These are phyloP conservation scores for Eristalis tenax DNA, from an alignment of 2,888 invertebrate genomes.

Conservation along the genomic window DNA sequence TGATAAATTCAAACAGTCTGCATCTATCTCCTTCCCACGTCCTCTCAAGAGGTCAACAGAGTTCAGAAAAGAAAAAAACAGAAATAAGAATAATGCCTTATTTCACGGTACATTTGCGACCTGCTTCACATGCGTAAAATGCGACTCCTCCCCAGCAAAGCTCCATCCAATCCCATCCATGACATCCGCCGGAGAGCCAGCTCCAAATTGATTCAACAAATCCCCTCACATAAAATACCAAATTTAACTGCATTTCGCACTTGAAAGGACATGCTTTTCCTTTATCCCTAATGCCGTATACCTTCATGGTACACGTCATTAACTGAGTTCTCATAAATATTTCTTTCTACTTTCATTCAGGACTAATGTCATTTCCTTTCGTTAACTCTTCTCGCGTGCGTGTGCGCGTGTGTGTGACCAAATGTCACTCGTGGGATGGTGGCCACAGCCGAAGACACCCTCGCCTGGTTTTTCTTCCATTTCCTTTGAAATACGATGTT, in stretches of 20 bases:
- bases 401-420: not conserved
- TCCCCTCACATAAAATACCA: not conserved
- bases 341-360: not conserved
- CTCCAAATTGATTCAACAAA: not conserved
- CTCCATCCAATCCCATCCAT: not conserved
- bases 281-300: not conserved
- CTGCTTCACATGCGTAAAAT: not conserved
- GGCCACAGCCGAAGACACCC: not conserved
- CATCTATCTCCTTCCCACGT: not conserved
- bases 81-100: not conserved
- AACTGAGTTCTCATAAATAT: not conserved
- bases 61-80: not conserved
- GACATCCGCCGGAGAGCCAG: not conserved
- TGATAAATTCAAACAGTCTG: not conserved
- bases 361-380: not conserved
- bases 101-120: not conserved
- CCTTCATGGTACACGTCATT: not conserved
- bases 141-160: not conserved
- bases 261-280: not conserved
- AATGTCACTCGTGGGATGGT: not conserved
- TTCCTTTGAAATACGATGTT: not conserved
- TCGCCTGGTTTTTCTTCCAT: not conserved
- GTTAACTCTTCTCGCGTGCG: not conserved
- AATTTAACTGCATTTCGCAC: not conserved
- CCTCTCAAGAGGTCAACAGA: not conserved